Evolutionary conservation across 2,113 vertebrate genomes (phyloP).

Genomic region (Dascyllus trimaculatus): DNA sequence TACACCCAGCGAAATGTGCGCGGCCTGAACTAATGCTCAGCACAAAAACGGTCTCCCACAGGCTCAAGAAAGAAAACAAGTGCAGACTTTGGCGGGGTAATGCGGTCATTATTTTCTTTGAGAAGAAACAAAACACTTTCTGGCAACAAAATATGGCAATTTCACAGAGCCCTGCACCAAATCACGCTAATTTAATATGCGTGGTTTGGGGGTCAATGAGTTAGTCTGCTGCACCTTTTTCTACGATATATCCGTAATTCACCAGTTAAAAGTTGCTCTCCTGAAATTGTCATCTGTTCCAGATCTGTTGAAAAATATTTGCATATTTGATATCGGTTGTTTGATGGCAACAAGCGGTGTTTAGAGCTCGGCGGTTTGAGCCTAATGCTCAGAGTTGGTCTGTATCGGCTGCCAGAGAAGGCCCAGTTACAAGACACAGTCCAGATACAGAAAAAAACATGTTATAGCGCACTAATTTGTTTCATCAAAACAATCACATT

Average conservation of each 20-base stretch:
- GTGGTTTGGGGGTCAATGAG: constrained; percentile 13
- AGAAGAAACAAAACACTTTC: constrained; percentile 58
- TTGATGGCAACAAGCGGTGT: not conserved
- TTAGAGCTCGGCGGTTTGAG: constrained; percentile 4
- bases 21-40: constrained; percentile 27
- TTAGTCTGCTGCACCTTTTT: constrained; percentile 22
- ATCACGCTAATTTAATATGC: constrained; percentile 54
- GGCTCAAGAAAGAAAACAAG: constrained; percentile 55
- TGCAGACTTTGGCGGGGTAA: constrained; percentile 64
- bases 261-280: not conserved
- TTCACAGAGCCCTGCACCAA: constrained; percentile 30
- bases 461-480: too few species aligned
- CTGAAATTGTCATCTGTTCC: constrained; percentile 1
- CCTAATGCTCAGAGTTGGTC: constrained; percentile 22
- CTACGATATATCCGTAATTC: constrained; percentile 1
- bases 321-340: constrained; percentile 3
- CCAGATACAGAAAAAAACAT: not conserved
- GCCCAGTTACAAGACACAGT: not conserved
- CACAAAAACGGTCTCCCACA: constrained; percentile 39
- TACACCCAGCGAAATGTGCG: constrained; percentile 33
- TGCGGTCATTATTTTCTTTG: constrained; percentile 59
- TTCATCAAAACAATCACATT: too few species aligned
- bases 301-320: not conserved
- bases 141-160: constrained; percentile 51
- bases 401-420: not conserved